Conservation (phyloP, 2,113 vertebrate genomes). For the Lepisosteus osseus region DNA sequence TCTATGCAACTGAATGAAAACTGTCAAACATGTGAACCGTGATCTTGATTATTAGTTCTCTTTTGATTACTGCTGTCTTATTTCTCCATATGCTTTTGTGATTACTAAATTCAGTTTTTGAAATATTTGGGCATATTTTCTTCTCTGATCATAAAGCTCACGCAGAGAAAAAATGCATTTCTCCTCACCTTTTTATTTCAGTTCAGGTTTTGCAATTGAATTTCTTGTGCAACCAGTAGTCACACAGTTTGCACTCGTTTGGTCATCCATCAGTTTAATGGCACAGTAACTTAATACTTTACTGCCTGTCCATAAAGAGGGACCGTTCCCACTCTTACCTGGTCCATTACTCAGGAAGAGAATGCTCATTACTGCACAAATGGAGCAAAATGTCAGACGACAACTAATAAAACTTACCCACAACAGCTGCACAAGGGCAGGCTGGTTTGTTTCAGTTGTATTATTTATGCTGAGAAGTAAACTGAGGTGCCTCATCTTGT, state of each 20-base stretch:
- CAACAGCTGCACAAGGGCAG: slow-evolving; percentile 36
- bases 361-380: slow-evolving; percentile 50
- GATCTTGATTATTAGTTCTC: too few species aligned
- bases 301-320: slow-evolving; percentile 44
- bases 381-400: slow-evolving; percentile 42
- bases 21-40: too few species aligned
- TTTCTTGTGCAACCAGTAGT: slow-evolving; percentile 12
- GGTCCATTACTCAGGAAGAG: slow-evolving; percentile 36
- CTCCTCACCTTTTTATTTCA: not conserved
- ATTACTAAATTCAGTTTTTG: too few species aligned
- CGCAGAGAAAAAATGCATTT: not conserved
- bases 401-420: slow-evolving; percentile 48
- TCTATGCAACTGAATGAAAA: too few species aligned
- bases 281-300: slow-evolving; percentile 46
- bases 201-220: slow-evolving; percentile 10
- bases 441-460: slow-evolving; percentile 39
- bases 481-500: slow-evolving; percentile 44
- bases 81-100: too few species aligned
- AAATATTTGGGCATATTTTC: too few species aligned
- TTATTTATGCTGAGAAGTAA: slow-evolving; percentile 49
- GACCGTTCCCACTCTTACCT: slow-evolving; percentile 44
- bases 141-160: too few species aligned
- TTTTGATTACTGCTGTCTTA: too few species aligned
- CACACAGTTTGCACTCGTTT: slow-evolving; percentile 34
- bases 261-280: slow-evolving; percentile 46